Percentiles rank a stretch among this genome's conserved stretches.
Evolutionary conservation across 2,888 invertebrate genomes (phyloP).

Genomic region (Girardia tigrina): DNA sequence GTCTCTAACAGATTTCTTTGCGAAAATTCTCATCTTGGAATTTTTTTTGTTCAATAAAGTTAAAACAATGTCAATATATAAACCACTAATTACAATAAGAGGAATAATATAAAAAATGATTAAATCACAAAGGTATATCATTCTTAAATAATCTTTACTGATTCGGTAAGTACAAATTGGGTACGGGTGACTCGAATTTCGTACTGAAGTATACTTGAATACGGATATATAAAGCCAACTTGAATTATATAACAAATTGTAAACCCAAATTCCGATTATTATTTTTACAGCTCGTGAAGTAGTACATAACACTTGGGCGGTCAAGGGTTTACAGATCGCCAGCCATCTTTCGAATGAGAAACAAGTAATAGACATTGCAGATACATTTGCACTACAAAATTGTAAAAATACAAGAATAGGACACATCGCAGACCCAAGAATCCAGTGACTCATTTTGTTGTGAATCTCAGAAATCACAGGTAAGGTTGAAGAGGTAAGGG

Average conservation of each 20-base stretch:
- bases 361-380: constrained; percentile 56
- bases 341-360: constrained; percentile 59
- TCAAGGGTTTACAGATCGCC: constrained; percentile 58
- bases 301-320: constrained; percentile 55
- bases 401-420: constrained; percentile 54
- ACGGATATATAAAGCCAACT: constrained; percentile 56
- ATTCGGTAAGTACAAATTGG: constrained; percentile 51
- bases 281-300: constrained; percentile 56
- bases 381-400: constrained; percentile 57
- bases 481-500: constrained; percentile 54
- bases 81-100: constrained; percentile 54
- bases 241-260: constrained; percentile 55
- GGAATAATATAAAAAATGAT: constrained; percentile 57
- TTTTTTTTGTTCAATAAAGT: constrained; percentile 34
- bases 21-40: background rate
- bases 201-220: background rate
- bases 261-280: constrained; percentile 55
- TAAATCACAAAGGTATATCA: constrained; percentile 56
- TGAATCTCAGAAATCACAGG: constrained; percentile 52
- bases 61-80: constrained; percentile 56
- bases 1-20: background rate
- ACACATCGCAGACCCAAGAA: constrained; percentile 53
- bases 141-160: constrained; percentile 49
- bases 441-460: constrained; percentile 52
- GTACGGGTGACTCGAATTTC: background rate